Conservation (phyloP, 2,113 vertebrate genomes). For the Hydrolagus affinis region DNA sequence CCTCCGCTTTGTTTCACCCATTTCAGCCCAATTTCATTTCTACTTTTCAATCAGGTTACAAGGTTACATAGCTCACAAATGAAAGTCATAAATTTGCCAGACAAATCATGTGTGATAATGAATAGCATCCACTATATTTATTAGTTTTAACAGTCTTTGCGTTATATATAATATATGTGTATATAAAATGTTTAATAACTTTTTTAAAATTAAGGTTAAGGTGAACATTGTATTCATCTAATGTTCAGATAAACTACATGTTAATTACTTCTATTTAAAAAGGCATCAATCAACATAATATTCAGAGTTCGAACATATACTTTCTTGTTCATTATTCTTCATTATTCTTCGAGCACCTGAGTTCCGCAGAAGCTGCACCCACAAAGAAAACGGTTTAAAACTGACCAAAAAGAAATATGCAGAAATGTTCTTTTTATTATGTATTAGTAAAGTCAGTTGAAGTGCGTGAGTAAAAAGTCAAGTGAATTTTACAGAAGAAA, state of each 20-base stretch:
- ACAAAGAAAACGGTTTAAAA: conserved; percentile 1
- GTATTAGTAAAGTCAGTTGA: conserved; percentile 79
- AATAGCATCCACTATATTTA: not conserved
- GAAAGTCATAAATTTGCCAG: not conserved
- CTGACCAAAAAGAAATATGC: conserved; percentile 45
- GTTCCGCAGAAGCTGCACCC: conserved; percentile 18
- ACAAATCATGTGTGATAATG: not conserved
- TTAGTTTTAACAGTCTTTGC: not conserved
- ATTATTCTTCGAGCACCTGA: conserved; percentile 19
- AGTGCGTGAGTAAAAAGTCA: conserved; percentile 91
- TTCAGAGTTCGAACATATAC: not conserved
- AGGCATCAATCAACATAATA: not conserved
- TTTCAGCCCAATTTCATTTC: not conserved
- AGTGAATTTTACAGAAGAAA: conserved; percentile 85
- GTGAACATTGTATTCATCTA: not conserved
- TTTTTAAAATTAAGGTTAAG: not conserved
- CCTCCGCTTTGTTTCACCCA: not conserved
- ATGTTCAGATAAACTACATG: not conserved
- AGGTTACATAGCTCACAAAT: not conserved
- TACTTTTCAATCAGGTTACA: not conserved
- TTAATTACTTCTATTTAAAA: not conserved
- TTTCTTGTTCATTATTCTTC: conserved; percentile 13
- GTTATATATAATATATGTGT: not conserved
- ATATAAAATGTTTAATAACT: conserved; percentile 6
- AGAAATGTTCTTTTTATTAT: conserved; percentile 67